Conservation (phyloP, 2,888 invertebrate species). For the Cerceris ruficornis region DNA sequence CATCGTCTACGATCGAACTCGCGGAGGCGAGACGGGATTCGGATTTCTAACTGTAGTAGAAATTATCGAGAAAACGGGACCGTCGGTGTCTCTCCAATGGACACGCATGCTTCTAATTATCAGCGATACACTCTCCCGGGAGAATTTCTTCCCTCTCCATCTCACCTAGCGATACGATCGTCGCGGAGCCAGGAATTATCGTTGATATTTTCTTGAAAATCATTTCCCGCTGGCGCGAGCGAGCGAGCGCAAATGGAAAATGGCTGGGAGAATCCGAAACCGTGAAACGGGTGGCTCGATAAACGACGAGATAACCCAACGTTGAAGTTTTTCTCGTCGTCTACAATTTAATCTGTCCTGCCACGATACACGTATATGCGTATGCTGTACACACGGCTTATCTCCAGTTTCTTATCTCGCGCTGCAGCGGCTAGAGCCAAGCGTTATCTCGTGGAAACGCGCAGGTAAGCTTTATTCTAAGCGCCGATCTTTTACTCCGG, state of each 20-base stretch:
- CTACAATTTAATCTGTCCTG: slow-evolving; percentile 54
- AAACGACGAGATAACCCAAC: slow-evolving; percentile 46
- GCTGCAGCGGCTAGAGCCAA: slow-evolving; percentile 17
- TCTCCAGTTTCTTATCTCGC: slow-evolving; percentile 54
- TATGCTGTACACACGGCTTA: slow-evolving; percentile 36
- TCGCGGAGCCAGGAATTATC: background rate
- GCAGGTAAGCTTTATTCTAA: slow-evolving; percentile 47
- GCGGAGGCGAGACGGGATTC: slow-evolving; percentile 1
- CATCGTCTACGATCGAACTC: background rate
- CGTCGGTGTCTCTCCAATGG: background rate
- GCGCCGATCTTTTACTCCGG: slow-evolving; percentile 10
- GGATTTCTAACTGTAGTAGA: slow-evolving; percentile 5
- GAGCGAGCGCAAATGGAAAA: background rate
- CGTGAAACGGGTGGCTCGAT: slow-evolving; percentile 43
- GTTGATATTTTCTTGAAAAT: background rate
- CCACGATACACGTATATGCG: background rate
- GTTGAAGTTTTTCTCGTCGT: slow-evolving; percentile 32
- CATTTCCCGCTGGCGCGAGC: background rate
- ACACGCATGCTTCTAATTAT: slow-evolving; percentile 4
- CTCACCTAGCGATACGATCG: background rate
- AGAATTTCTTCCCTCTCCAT: background rate
- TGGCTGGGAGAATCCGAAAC: slow-evolving; percentile 27
- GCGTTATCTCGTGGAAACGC: slow-evolving; percentile 56
- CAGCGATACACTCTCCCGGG: background rate
- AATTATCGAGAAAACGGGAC: background rate